A percentile compares a stretch with the other conserved stretches of the same genome.
phyloP scores from a whole-genome alignment of 2,797 vertebrate species.

The Cryptoblepharus egeriae region DNA sequence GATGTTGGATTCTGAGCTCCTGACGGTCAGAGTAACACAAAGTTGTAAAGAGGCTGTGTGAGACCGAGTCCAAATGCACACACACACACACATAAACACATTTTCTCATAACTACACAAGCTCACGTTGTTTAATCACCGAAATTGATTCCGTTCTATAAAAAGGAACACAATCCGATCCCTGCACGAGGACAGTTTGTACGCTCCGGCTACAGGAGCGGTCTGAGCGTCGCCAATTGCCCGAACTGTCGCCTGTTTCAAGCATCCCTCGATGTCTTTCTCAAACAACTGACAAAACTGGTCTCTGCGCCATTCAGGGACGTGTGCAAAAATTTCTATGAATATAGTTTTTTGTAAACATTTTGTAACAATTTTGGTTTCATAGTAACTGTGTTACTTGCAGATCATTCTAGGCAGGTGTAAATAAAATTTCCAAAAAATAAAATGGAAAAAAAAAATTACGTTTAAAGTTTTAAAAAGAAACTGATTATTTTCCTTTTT shows the following conservation, averaged over 20 bases:
- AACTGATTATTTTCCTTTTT: constrained; percentile 94
- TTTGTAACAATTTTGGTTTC: constrained; percentile 96
- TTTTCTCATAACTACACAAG: background rate
- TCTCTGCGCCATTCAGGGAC: constrained; percentile 85
- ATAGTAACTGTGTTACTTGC: constrained; percentile 96
- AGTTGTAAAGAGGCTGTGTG: rapidly evolving
- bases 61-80: background rate
- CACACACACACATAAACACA: background rate
- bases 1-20: background rate
- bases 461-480: constrained; percentile 73
- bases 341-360: constrained; percentile 99
- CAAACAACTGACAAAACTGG: constrained; percentile 44
- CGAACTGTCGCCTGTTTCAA: constrained; percentile 23
- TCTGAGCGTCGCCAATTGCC: rapidly evolving
- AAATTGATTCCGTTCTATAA: background rate
- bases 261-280: constrained; percentile 62
- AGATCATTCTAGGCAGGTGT: constrained; percentile 85
- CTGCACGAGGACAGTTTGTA: background rate
- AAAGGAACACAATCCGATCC: rapidly evolving
- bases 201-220: background rate
- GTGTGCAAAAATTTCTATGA: constrained; percentile 95
- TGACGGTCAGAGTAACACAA: background rate
- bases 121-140: background rate
- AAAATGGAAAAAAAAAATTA: constrained; percentile 72
- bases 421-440: constrained; percentile 82